phyloP scores from a whole-genome alignment of 2,113 vertebrate species.

The Romanogobio albipinnatus region DNA sequence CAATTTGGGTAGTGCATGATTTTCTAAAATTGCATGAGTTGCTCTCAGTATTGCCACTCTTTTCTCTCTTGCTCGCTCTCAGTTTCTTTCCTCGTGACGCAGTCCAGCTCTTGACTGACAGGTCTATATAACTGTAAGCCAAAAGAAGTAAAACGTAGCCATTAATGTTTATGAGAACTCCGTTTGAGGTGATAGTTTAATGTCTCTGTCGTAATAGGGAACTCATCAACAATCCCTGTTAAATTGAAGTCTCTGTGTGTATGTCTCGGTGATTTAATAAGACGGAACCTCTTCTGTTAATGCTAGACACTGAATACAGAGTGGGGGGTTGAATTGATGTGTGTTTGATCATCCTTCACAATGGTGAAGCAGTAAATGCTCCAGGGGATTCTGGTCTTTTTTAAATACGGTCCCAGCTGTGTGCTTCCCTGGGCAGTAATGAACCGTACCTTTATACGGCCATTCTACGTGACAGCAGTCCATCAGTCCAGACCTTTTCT shows the following conservation, averaged over 20 bases:
- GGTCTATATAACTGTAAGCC: constrained; percentile 39
- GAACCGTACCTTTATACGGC: constrained; percentile 50
- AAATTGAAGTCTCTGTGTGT: constrained; percentile 46
- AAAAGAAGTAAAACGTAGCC: constrained; percentile 41
- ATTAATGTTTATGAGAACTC: constrained; percentile 50
- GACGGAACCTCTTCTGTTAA: constrained; percentile 5
- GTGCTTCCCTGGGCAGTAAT: constrained; percentile 59
- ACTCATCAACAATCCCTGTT: constrained; percentile 33
- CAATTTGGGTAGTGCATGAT: constrained; percentile 65
- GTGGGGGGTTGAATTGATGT: constrained; percentile 28
- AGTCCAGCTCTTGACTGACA: constrained; percentile 41
- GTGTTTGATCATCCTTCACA: constrained; percentile 38
- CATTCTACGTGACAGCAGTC: constrained; percentile 60
- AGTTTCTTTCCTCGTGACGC: neutral
- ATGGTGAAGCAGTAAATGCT: constrained; percentile 31
- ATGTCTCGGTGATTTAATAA: constrained; percentile 29
- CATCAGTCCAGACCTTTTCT: constrained; percentile 56
- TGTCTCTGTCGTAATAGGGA: constrained; percentile 29
- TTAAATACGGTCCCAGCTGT: constrained; percentile 69
- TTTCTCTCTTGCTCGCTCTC: constrained; percentile 43
- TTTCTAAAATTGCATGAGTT: constrained; percentile 63
- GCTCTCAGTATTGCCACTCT: constrained; percentile 60
- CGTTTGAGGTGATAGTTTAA: constrained; percentile 46
- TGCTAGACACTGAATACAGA: neutral
- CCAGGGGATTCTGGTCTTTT: constrained; percentile 27